Percentiles rank a stretch among this genome's conserved stretches.
Evolutionary conservation across 2,888 invertebrate genomes (phyloP).

Genomic region (Caenorhabditis imperialis): DNA sequence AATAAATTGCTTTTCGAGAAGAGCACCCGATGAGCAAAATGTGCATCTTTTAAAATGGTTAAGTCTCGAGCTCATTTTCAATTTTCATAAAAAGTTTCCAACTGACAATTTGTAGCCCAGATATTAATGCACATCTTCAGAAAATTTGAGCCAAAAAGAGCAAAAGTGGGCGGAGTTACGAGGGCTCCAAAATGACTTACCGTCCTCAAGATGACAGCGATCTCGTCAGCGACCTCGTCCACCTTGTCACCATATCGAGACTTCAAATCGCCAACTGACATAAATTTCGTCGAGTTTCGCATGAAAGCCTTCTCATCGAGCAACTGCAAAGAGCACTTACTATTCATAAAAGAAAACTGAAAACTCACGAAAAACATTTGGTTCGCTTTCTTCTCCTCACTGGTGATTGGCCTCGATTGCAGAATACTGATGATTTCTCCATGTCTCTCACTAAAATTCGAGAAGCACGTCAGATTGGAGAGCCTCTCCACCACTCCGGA

Average conservation of each 20-base stretch:
- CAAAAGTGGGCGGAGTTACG: too few relatives aligned
- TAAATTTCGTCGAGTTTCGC: constrained; percentile 55
- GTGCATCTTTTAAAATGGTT: too few relatives aligned
- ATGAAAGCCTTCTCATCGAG: constrained; percentile 45
- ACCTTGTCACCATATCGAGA: constrained; percentile 68
- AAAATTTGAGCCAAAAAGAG: too few relatives aligned
- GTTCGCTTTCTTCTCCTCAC: constrained; percentile 62
- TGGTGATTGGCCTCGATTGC: constrained; percentile 36
- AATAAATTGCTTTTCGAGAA: too few relatives aligned
- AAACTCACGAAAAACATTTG: constrained; percentile 64
- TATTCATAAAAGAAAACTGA: neutral
- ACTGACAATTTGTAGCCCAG: too few relatives aligned
- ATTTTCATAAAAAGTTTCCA: too few relatives aligned
- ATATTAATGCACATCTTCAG: too few relatives aligned
- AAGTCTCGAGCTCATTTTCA: too few relatives aligned
- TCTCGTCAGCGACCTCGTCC: constrained; percentile 66
- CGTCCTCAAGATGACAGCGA: constrained; percentile 48
- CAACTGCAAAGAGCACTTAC: constrained; percentile 49
- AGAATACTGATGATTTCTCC: constrained; percentile 53
- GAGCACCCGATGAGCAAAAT: too few relatives aligned
- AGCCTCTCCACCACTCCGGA: constrained; percentile 68
- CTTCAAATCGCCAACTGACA: constrained; percentile 74
- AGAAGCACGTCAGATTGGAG: constrained; percentile 56
- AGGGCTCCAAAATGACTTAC: constrained; percentile 15
- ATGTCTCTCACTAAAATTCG: constrained; percentile 57